These are phyloP conservation scores for Lophotis ruficrista DNA, from an alignment of 2,113 vertebrate species.

Conservation along the genomic window DNA sequence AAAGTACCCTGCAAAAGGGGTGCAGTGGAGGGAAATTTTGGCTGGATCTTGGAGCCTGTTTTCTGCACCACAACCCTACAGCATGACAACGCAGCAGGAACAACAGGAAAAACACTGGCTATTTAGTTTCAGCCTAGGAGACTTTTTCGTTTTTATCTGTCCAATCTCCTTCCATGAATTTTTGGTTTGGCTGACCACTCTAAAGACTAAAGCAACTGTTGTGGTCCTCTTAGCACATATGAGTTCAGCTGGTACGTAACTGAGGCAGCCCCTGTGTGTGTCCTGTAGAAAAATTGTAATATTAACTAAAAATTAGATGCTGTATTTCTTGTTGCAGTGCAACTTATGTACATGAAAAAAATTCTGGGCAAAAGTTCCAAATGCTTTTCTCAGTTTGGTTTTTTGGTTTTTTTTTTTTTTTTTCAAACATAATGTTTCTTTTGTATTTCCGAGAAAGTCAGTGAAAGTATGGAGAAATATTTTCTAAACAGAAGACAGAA, in stretches of 20 bases:
- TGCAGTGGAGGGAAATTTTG: background rate
- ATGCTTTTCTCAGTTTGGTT: background rate
- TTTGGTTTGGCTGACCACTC: background rate
- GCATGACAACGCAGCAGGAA: background rate
- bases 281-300: background rate
- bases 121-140: background rate
- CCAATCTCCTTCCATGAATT: background rate
- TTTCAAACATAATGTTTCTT: accelerated
- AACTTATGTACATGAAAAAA: background rate
- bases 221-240: background rate
- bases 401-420: background rate
- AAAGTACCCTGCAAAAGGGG: background rate
- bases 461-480: background rate
- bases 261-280: background rate
- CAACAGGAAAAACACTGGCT: background rate
- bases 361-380: background rate
- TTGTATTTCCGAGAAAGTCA: background rate
- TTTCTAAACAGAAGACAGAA: background rate
- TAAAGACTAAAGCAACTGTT: background rate
- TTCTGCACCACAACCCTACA: background rate
- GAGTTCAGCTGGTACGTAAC: background rate
- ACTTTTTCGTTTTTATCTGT: background rate
- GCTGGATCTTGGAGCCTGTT: background rate
- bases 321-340: background rate
- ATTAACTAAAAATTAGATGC: background rate